Base-by-base conservation (phyloP, 2,888 invertebrate species). In the Trimorus sp. region DNA sequence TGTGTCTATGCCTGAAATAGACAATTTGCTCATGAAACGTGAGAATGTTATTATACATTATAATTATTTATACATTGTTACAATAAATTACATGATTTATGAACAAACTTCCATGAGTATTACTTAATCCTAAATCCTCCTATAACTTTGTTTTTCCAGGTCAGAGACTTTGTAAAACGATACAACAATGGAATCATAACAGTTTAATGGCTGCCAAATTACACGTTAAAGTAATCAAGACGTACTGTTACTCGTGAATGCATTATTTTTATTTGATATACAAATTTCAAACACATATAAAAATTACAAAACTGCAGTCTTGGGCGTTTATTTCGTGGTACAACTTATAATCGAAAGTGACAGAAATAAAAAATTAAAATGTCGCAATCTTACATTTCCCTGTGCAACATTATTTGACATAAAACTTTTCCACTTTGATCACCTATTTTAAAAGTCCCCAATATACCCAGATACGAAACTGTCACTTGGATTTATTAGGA, bases 21-120 rank as follows among this genome's bases (percentile, higher is more conserved):
- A 79, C 65, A 14, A 59, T 75, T 74, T 79, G 79, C 79, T 79
- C 75, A 79, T 74, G 37, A 69, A 70, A 70, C 69, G 59, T 75
- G 79, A 70, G 65, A 79, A 65, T 53, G 79, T 79, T 75, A 70
- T 75, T 73, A 79, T 79, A 79, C n/a, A 73, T 54, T 62, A 51
- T 49, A 69, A 75, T 75, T 79, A 79, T 79, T 75, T 79, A 79
- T 79, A 79, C 75, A 70, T 79, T 79, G 79, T 79, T 79, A 79
- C 69, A 79, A 65, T 79, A 74, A 79, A 79, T 74, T 63, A 69
- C 49, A 73, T 79, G 66, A 74, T 79, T 74, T 74, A 54, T 14
- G 53, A 69, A 69, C 12, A 16, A 36, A 36, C n/a, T 49, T 49
- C n/a, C 45, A 12, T 45, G 45, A 12, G 9, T 45, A 45, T 45